phyloP scores from a whole-genome alignment of 1,140 invertebrate genomes.

The Drosophila athabasca region DNA sequence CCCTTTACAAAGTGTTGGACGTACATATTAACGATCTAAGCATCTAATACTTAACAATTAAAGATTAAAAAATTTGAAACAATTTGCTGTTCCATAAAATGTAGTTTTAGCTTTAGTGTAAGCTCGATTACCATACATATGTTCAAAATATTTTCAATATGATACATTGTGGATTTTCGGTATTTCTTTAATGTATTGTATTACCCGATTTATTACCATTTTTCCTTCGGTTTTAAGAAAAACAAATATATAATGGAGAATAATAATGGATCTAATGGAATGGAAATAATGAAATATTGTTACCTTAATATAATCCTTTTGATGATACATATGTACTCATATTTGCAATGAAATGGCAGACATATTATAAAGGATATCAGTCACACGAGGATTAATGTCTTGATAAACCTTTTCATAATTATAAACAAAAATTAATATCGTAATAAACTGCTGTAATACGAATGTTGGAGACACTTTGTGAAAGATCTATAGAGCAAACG shows the following conservation, averaged over 20 bases:
- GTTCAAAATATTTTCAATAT: constrained; percentile 24
- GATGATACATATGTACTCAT: no score
- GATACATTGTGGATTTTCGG: neutral
- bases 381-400: no score
- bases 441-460: no score
- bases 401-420: neutral
- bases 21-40: neutral
- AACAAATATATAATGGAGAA: neutral
- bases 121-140: constrained; percentile 40
- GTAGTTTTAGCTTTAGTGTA: constrained; percentile 16
- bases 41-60: constrained; percentile 2
- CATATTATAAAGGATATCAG: no score
- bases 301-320: no score
- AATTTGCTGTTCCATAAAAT: neutral
- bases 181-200: neutral
- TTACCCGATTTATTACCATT: neutral
- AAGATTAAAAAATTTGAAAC: neutral
- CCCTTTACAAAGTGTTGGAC: constrained; percentile 66
- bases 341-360: no score
- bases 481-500: constrained; percentile 23
- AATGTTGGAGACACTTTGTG: constrained; percentile 53
- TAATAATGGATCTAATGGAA: no score
- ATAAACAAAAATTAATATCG: neutral
- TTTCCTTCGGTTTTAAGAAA: neutral
- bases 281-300: no score